These are phyloP conservation scores for Noctua janthe DNA, from an alignment of 2,888 invertebrate species.

Conservation along the genomic window DNA sequence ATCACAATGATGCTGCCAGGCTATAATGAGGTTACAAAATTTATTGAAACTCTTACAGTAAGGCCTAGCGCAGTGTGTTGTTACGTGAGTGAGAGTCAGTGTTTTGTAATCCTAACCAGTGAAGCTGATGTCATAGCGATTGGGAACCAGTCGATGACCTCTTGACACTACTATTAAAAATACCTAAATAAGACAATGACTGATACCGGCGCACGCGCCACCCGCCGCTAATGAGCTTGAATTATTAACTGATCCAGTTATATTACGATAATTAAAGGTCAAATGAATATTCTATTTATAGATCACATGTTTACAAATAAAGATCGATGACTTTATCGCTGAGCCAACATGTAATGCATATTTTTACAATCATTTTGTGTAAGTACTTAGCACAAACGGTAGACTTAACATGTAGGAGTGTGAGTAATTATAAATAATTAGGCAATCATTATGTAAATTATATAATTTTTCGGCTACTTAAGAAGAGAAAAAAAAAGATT, in stretches of 20 bases:
- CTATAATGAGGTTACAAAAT: slow-evolving; percentile 77
- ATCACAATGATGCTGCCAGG: slow-evolving; percentile 70
- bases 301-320: slow-evolving; percentile 52
- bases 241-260: slow-evolving; percentile 59
- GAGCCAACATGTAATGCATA: slow-evolving; percentile 21
- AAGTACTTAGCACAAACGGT: slow-evolving; percentile 19
- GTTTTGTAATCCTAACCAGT: slow-evolving; percentile 87
- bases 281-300: slow-evolving; percentile 53
- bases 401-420: slow-evolving; percentile 27
- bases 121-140: slow-evolving; percentile 86
- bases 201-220: slow-evolving; percentile 64
- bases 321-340: slow-evolving; percentile 29
- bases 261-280: slow-evolving; percentile 53
- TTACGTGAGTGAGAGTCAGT: slow-evolving; percentile 87
- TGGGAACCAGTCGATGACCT: slow-evolving; percentile 88
- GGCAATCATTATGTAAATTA: slow-evolving; percentile 53
- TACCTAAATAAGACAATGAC: slow-evolving; percentile 76
- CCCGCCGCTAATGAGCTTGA: slow-evolving; percentile 40
- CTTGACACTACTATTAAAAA: slow-evolving; percentile 83
- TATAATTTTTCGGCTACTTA: slow-evolving; percentile 54
- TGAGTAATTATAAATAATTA: slow-evolving; percentile 49
- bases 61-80: slow-evolving; percentile 75
- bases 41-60: slow-evolving; percentile 76
- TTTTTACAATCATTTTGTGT: slow-evolving; percentile 14
- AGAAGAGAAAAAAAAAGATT: slow-evolving; percentile 56